phyloP scores from a whole-genome alignment of 37 sponge, comb jelly and placozoan genomes.

The Lycopodina hypogea region DNA sequence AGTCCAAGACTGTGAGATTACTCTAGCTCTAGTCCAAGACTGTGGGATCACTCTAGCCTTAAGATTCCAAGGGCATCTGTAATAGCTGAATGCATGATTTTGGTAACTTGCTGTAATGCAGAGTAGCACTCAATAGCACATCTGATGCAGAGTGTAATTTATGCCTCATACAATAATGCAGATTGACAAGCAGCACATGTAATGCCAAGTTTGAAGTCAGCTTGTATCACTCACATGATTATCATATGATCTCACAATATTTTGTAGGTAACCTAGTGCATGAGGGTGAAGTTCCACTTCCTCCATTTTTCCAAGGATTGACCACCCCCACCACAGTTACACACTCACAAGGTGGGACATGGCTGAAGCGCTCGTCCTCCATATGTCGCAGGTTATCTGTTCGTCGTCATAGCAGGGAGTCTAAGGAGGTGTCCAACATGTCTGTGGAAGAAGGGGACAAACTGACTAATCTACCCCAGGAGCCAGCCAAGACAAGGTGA shows the following conservation, averaged over 20 bases:
- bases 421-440: background rate
- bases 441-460: background rate
- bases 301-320: constrained; percentile 12
- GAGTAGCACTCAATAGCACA: too few relatives aligned
- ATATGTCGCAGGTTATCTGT: constrained; percentile 12
- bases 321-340: background rate
- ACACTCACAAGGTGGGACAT: background rate
- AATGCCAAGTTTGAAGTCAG: too few relatives aligned
- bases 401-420: background rate
- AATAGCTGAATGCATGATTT: too few relatives aligned
- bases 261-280: background rate
- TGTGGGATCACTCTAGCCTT: too few relatives aligned
- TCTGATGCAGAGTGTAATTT: too few relatives aligned
- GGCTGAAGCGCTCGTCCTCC: constrained; percentile 14
- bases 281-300: constrained; percentile 31
- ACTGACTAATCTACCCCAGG: background rate
- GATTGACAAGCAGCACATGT: too few relatives aligned
- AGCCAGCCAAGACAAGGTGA: too few relatives aligned
- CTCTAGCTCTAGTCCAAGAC: too few relatives aligned
- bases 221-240: constrained; percentile 14
- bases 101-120: too few relatives aligned
- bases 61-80: too few relatives aligned
- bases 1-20: too few relatives aligned
- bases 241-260: background rate
- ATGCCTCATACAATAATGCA: too few relatives aligned